Evolutionary conservation across 2,113 vertebrate species (phyloP), one percentile per base, ranked within the genome.

Genomic region (Phodopus roborovskii): DNA sequence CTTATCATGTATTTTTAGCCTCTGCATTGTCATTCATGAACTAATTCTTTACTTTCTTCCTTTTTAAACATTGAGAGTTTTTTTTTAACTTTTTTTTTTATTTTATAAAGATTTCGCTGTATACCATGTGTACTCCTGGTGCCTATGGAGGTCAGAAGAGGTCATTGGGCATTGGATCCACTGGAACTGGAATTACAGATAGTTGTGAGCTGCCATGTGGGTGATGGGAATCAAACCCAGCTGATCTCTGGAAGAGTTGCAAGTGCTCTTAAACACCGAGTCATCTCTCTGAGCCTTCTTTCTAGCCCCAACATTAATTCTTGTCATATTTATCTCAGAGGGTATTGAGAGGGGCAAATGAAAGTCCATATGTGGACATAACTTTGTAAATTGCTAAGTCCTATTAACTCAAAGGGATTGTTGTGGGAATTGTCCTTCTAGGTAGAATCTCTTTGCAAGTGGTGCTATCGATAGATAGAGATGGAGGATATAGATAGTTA

Each of bases 391-490:
- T 68, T 90, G 60, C 86, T 64, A 83, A 88, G 20, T 70, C 68
- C 68, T 87, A 7, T 78, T 92, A 73, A 91, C 66, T 95, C 66
- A 66, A 94, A 97, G 56, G 56, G 78, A 64, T 95, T 83, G 64
- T 90, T 81, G 71, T 96, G 83, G 75, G 78, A 91, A 87, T 66
- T 53, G 94, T 75, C 77, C 70, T 84, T 95, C 56, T 24, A 90
- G 42, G 82, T 88, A 86, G 60, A 64, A 95, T 95, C 88, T 68
- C 77, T 97, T 94, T 97, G 95, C 89, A 91, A 91, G 4, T 36
- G 16, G 60, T 92, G 94, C 97, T 95, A 97, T 71, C 83, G 85
- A 93, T 83, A 93, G 70, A 71, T 48, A 93, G 90, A 96, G 66
- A 92, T 60, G 90, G 19, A 78, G 73, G 88, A 13, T 64, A 11